A percentile compares a stretch with the other conserved stretches of the same genome.
These are phyloP conservation scores for Lamproptera curius DNA, from an alignment of 2,888 invertebrate species.

Conservation along the genomic window DNA sequence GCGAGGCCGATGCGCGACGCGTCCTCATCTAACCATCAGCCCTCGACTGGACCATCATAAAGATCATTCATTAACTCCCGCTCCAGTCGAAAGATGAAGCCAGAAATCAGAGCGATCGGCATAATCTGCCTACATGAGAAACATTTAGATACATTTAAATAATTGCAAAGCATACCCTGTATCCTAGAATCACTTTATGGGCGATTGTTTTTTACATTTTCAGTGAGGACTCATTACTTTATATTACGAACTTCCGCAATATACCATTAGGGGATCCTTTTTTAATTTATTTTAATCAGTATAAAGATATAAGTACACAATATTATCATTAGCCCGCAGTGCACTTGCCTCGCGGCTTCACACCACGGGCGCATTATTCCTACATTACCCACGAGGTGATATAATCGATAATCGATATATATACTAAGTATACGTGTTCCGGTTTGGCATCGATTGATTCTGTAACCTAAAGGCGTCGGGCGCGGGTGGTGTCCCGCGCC, in stretches of 20 bases:
- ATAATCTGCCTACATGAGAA: conserved; percentile 68
- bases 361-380: conserved; percentile 53
- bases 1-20: conserved; percentile 41
- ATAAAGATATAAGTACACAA: conserved; percentile 68
- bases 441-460: conserved; percentile 72
- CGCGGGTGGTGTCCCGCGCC: conserved; percentile 25
- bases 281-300: conserved; percentile 57
- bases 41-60: conserved; percentile 11
- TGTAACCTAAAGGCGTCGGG: conserved; percentile 56
- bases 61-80: not conserved
- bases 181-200: conserved; percentile 91
- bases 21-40: conserved; percentile 22
- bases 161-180: conserved; percentile 97
- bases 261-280: conserved; percentile 54
- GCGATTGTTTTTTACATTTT: conserved; percentile 73
- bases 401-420: conserved; percentile 61
- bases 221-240: conserved; percentile 62
- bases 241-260: conserved; percentile 68
- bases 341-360: conserved; percentile 31
- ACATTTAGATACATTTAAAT: conserved; percentile 85
- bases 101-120: conserved; percentile 53
- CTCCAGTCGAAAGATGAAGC: conserved; percentile 30
- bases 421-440: conserved; percentile 70
- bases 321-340: conserved; percentile 51
- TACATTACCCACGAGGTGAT: conserved; percentile 68